Percentiles rank a stretch among this genome's conserved stretches.
Evolutionary conservation across 2,888 invertebrate species (phyloP).

Genomic region (Pediacus dermestoides): DNA sequence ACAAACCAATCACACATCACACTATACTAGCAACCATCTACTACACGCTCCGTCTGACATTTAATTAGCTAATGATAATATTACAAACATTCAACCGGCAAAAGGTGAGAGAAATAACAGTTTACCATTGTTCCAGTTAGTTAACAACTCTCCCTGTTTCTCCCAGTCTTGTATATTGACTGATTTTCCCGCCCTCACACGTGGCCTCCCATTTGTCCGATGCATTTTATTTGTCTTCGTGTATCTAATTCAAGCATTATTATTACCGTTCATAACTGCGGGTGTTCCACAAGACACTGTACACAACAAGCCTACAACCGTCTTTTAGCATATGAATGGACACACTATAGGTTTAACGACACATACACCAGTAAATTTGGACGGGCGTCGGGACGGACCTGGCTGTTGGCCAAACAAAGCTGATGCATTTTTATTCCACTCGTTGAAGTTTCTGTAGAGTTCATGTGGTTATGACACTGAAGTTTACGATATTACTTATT

Average conservation of each 20-base stretch:
- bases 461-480: too few relatives aligned
- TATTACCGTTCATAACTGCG: conserved; percentile 1
- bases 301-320: conserved; percentile 9
- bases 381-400: conserved; percentile 12
- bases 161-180: conserved; percentile 51
- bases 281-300: conserved; percentile 8
- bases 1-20: too few relatives aligned
- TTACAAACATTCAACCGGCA: too few relatives aligned
- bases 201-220: conserved; percentile 32
- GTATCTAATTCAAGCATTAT: conserved; percentile 6
- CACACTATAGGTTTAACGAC: conserved; percentile 14
- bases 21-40: too few relatives aligned
- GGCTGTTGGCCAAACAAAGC: conserved; percentile 6
- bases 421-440: neutral
- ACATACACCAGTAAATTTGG: conserved; percentile 8
- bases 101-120: conserved; percentile 5
- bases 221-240: conserved; percentile 20
- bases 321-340: conserved; percentile 10
- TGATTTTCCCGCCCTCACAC: conserved; percentile 48
- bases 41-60: too few relatives aligned
- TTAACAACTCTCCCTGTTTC: conserved; percentile 51
- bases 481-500: too few relatives aligned
- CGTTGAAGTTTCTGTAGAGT: too few relatives aligned
- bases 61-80: too few relatives aligned
- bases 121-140: conserved; percentile 55